These are phyloP conservation scores for Xerus inauris DNA, from an alignment of 2,113 vertebrate species.

Conservation along the genomic window DNA sequence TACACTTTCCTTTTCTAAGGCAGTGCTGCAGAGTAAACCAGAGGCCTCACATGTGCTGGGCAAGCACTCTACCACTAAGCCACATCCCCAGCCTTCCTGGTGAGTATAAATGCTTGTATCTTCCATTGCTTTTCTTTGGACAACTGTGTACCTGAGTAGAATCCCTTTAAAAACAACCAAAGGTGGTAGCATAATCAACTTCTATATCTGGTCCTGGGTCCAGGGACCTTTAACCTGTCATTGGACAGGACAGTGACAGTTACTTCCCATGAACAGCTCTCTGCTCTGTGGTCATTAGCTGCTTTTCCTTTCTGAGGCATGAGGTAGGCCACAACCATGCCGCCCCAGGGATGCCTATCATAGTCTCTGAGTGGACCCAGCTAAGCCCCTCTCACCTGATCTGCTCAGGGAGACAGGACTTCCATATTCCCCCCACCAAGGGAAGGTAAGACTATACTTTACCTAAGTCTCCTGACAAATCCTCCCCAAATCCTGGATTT, in stretches of 20 bases:
- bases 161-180: not conserved
- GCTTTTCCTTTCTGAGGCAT: not conserved
- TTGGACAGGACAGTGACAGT: no score
- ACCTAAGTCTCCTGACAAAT: not conserved
- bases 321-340: not conserved
- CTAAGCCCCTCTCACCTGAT: not conserved
- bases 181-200: not conserved
- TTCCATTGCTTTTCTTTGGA: not conserved
- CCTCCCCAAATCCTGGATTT: not conserved
- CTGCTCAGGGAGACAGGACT: not conserved
- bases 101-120: not conserved
- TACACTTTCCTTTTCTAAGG: not conserved
- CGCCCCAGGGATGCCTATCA: no score
- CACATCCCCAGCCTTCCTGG: not conserved
- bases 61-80: not conserved
- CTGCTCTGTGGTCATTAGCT: not conserved
- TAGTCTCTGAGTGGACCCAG: not conserved
- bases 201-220: not conserved
- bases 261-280: not conserved
- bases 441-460: not conserved
- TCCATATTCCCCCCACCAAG: fast-evolving
- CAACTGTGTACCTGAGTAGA: not conserved
- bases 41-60: not conserved
- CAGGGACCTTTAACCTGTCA: not conserved
- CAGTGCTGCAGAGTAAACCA: not conserved